Conservation (phyloP, 2,113 vertebrate genomes). For the Phodopus roborovskii region DNA sequence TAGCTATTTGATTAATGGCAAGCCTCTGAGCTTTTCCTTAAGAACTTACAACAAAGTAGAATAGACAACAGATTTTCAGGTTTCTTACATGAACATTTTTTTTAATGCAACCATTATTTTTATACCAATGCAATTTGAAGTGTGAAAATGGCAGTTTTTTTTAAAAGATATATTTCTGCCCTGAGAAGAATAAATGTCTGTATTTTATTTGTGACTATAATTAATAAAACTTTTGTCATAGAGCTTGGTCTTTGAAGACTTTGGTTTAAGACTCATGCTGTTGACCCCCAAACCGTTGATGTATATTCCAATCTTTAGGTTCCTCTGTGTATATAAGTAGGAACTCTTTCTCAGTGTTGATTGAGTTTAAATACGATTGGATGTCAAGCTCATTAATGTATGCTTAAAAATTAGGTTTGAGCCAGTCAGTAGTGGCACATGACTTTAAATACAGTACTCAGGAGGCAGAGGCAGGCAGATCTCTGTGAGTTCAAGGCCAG, state of each 20-base stretch:
- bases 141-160: background rate
- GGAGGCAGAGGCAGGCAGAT: too few relatives aligned
- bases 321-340: background rate
- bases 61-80: slow-evolving; percentile 27
- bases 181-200: background rate
- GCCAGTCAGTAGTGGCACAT: too few relatives aligned
- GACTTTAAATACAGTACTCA: too few relatives aligned
- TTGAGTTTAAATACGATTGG: background rate
- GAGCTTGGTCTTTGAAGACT: slow-evolving; percentile 47
- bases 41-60: background rate
- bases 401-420: background rate
- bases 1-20: background rate
- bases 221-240: background rate
- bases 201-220: slow-evolving; percentile 11
- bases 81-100: slow-evolving; percentile 10
- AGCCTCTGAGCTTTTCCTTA: slow-evolving; percentile 17
- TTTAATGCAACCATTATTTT: slow-evolving; percentile 8
- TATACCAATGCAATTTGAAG: slow-evolving; percentile 25
- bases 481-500: too few relatives aligned
- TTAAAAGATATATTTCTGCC: background rate
- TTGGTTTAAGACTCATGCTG: background rate
- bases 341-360: background rate
- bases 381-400: background rate
- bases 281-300: background rate
- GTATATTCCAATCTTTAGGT: background rate